Base-by-base conservation (phyloP, 1,140 invertebrate species). In the Tribolium castaneum region DNA sequence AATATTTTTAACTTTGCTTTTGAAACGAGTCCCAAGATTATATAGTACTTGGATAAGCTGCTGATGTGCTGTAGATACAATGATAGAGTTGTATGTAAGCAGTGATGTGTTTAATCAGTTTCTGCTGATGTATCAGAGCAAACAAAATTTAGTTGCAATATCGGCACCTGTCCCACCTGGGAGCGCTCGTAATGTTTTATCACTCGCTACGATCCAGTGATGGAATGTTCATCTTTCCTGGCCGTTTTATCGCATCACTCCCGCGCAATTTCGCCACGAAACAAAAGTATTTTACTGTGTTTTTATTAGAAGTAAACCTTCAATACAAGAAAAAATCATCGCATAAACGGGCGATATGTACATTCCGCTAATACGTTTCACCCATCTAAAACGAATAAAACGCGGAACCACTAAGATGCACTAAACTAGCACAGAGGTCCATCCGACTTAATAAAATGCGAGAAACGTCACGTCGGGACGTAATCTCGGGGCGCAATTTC, bases 311-410 rank as follows among this genome's bases (percentile, higher is more conserved):
- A 52, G 14, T 72, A 72, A 72, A 72, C 45, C 70, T 72, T 30
- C 70, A 52, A 72, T 72, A 72, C 70, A 72, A 72, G 70, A 72
- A 72, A 72, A 72, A 72, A 72, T 72, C 70, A 72, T 72, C 30
- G 22, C 70, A 34, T 72, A 72, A 72, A 72, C 70, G 19, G 45
- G 50, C 70, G 49, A 72, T 72, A 72, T 72, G 39, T 72, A 72
- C 70, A 72, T 72, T 72, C 12, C 39, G 70, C 70, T 72, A 72
- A 72, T 72, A 72, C 70, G 50, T 72, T 72, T 72, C 50, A 51
- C 39, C 70, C 70, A 72, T 72, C 70, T 72, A 72, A 72, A 72
- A 72, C 70, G 49, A 72, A 72, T 72, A 72, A 72, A 71, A 71
- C 39, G 45, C 39, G 66, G 35, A 30, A 12, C 66, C 66, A 72